These are phyloP conservation scores for Sipha maydis DNA, from an alignment of 2,888 invertebrate species.

Conservation along the genomic window DNA sequence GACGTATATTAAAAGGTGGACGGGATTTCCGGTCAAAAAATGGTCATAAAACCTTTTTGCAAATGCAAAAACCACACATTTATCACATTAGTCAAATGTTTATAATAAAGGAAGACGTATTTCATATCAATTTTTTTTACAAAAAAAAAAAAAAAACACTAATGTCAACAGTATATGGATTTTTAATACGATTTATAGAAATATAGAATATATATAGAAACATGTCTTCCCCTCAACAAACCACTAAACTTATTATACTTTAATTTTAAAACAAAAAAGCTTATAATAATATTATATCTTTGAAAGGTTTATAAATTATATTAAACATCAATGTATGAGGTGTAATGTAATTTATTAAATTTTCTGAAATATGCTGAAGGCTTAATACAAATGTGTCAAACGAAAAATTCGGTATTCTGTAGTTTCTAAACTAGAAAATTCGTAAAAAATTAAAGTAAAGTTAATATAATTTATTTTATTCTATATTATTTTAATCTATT, in stretches of 20 bases:
- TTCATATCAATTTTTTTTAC: background rate
- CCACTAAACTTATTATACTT: background rate
- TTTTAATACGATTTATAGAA: slow-evolving; percentile 25
- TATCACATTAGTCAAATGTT: slow-evolving; percentile 11
- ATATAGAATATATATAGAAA: background rate
- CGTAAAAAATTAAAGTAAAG: too few species aligned
- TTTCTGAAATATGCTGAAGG: too few species aligned
- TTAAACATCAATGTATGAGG: background rate
- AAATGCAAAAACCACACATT: background rate
- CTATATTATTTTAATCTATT: too few species aligned
- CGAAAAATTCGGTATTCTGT: too few species aligned
- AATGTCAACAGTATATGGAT: background rate
- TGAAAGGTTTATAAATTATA: background rate
- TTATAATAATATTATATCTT: background rate
- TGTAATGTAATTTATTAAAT: too few species aligned
- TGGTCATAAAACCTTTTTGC: background rate
- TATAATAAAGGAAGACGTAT: background rate
- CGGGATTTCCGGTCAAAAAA: background rate
- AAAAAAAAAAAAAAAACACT: background rate
- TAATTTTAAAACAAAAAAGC: slow-evolving; percentile 23
- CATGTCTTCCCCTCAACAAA: background rate
- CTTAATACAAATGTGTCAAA: too few species aligned
- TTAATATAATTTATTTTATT: too few species aligned
- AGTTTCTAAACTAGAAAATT: too few species aligned
- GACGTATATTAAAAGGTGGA: background rate